These are phyloP conservation scores for Notoglanidium macrostoma DNA, from an alignment of 2,797 vertebrate species.

Conservation along the genomic window DNA sequence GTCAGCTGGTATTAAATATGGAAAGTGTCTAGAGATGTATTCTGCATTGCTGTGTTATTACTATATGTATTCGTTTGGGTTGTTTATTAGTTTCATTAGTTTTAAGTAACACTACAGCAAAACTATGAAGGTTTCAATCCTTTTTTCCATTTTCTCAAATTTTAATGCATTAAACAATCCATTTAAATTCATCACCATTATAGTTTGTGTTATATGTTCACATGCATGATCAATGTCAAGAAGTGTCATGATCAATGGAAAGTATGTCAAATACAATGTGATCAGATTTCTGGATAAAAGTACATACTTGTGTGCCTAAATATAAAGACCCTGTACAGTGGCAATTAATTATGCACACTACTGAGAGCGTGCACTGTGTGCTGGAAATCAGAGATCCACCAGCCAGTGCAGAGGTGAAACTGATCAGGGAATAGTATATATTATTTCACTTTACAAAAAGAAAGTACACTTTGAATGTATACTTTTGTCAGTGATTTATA, in stretches of 20 bases:
- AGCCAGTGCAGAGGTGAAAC: background rate
- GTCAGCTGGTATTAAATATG: background rate
- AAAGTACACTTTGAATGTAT: background rate
- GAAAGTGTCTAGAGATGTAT: background rate
- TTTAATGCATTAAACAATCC: background rate
- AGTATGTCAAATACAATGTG: background rate
- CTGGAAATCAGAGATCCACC: background rate
- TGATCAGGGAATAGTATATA: conserved; percentile 11
- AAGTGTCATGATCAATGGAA: background rate
- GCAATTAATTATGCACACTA: background rate
- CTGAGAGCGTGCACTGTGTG: background rate
- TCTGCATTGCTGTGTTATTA: background rate
- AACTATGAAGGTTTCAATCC: background rate
- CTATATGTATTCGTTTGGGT: background rate
- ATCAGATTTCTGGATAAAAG: conserved; percentile 1
- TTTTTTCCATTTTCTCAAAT: background rate
- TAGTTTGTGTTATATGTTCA: conserved; percentile 9
- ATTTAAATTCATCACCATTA: background rate
- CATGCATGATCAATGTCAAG: background rate
- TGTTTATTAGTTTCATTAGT: background rate
- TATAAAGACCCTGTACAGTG: background rate
- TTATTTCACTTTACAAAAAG: background rate
- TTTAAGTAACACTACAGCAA: background rate
- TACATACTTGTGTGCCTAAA: background rate
- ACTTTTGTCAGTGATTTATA: conserved; percentile 16